A percentile compares a stretch with the other conserved stretches of the same genome.
These are phyloP conservation scores for Dendroctonus valens DNA, from an alignment of 1,140 invertebrate species.

Conservation along the genomic window DNA sequence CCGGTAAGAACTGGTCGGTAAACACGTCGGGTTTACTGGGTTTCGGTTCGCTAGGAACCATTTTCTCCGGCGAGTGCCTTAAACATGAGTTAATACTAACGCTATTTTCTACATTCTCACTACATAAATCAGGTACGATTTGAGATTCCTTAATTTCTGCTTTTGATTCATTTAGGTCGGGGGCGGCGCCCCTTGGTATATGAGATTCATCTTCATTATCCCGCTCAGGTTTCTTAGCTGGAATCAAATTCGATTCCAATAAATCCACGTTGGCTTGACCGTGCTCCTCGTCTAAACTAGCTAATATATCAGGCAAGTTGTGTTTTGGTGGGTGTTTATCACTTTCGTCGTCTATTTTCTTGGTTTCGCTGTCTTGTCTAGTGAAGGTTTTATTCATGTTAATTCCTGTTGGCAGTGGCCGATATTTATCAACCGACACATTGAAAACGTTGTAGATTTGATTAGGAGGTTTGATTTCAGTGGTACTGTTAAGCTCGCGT, in stretches of 20 bases:
- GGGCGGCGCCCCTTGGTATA: neutral
- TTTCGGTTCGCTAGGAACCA: neutral
- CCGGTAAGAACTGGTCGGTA: constrained; percentile 10
- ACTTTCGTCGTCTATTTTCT: constrained; percentile 17
- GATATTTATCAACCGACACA: constrained; percentile 43
- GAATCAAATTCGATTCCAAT: constrained; percentile 13
- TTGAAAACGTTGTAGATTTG: constrained; percentile 50
- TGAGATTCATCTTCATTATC: neutral
- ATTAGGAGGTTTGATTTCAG: constrained; percentile 44
- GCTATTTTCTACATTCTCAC: constrained; percentile 25
- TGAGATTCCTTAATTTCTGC: constrained; percentile 29
- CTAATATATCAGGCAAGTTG: constrained; percentile 28
- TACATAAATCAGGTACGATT: constrained; percentile 29
- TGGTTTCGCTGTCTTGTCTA: constrained; percentile 29
- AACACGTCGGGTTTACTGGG: constrained; percentile 12
- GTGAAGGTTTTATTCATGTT: constrained; percentile 16
- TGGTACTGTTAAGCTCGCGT: constrained; percentile 43
- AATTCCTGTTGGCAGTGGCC: constrained; percentile 30
- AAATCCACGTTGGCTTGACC: constrained; percentile 21
- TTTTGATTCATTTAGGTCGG: neutral
- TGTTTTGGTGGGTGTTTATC: neutral
- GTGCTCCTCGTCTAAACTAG: constrained; percentile 19
- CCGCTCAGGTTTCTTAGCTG: neutral
- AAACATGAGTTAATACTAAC: constrained; percentile 12
- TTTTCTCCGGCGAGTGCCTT: neutral